A percentile compares a stretch with the other conserved stretches of the same genome.
phyloP scores from a whole-genome alignment of 64 coral and sea anemone genomes.

The Catalaphyllia jardinei region DNA sequence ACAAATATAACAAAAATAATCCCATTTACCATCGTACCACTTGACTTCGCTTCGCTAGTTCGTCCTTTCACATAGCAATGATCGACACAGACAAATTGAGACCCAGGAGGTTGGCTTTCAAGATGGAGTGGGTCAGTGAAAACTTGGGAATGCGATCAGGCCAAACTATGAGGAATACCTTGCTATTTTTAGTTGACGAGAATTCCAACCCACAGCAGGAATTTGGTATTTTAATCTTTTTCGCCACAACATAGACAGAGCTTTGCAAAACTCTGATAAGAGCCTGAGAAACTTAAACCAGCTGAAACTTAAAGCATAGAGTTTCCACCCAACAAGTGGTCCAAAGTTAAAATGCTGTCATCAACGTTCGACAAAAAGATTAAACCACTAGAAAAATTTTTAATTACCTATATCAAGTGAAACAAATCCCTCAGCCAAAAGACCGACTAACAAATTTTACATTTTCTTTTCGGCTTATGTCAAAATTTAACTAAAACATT shows the following conservation, averaged over 20 bases:
- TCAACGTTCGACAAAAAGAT: neutral
- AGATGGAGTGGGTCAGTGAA: neutral
- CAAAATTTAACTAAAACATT: too few relatives aligned
- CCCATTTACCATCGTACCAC: neutral
- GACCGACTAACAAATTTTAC: neutral
- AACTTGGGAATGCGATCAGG: neutral
- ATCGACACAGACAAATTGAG: neutral
- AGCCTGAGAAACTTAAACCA: neutral
- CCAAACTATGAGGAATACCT: neutral
- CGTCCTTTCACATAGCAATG: neutral
- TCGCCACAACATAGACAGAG: neutral
- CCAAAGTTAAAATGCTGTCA: neutral
- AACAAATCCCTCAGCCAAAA: neutral
- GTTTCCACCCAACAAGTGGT: neutral
- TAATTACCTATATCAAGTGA: neutral
- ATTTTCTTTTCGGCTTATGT: neutral
- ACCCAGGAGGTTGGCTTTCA: neutral
- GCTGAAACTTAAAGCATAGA: neutral
- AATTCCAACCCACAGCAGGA: neutral
- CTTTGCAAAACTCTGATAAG: conserved; percentile 5
- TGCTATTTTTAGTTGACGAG: conserved; percentile 17
- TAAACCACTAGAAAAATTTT: neutral
- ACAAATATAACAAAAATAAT: neutral
- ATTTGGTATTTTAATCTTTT: conserved; percentile 45
- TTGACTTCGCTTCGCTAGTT: neutral